Evolutionary conservation across 2,113 vertebrate species (phyloP), one percentile per base, ranked within the genome.

Genomic region (Phycodurus eques): DNA sequence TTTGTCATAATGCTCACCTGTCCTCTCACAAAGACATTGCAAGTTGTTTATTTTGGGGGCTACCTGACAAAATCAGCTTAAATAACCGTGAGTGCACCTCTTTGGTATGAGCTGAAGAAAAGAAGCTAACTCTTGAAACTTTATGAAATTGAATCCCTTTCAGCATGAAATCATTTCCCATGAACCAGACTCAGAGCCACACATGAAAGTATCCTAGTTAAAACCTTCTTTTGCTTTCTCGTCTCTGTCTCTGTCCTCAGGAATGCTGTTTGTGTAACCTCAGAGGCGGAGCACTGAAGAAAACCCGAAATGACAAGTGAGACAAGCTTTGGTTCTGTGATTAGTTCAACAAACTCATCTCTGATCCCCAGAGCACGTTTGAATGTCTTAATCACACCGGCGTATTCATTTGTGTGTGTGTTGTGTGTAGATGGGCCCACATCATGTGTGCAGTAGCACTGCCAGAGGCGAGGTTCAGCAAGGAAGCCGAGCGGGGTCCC

Each of bases 231-330:
- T 57, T 46, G 47, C 54, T 68, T 3, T 19, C 15, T 62, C 47
- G 27, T 66, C 22, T 80, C 12, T 57, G 20, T 53, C 19, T 53
- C 6, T 79, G 14, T 82, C 65, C 79, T 79, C 85, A 99, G 97
- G 96, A 98, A 80, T 99, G 97, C 86, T 97, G 95, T 91, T 94
- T 99, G 15, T 99, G 98, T 91, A 99, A 95, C 91, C 93, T 99
- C 86, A 92, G 96, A 92, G 98, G 97, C 54, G 98, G 98, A 70
- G 98, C 97, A 17, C 92, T 99, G 75, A 98, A 99, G 89, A 90
- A 93, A 92, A 98, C 98, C 63, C 94, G 93, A 71, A 94, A 96
- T 64, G 89, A 95, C 82, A 96, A 94, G 97, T 98, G 94, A 95
- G 88, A 78, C 39, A 13, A 11, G 64, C 77, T 78, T 83, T 82